Percentiles rank a stretch among this genome's conserved stretches.
Evolutionary conservation across 2,888 invertebrate species (phyloP).

Genomic region (Trissolcus brochymenae): DNA sequence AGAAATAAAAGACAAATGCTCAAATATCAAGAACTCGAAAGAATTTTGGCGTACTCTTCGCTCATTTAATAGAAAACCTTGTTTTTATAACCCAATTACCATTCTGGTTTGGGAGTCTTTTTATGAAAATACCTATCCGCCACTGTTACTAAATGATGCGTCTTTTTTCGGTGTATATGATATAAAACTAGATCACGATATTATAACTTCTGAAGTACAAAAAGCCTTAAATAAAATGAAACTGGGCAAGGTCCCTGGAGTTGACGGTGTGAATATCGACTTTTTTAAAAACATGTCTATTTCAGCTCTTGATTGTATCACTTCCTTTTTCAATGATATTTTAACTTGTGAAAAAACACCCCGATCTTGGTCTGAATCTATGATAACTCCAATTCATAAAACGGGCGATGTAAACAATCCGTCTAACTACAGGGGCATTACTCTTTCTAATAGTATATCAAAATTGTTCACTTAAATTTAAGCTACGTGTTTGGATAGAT

Average conservation of each 20-base stretch:
- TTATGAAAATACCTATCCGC: background rate
- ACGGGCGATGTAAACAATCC: background rate
- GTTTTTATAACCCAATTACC: background rate
- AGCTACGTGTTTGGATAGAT: background rate
- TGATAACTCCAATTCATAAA: conserved; percentile 1
- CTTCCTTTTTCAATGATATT: conserved; percentile 1
- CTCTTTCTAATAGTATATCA: background rate
- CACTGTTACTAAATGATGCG: background rate
- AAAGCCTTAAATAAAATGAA: background rate
- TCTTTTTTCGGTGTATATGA: background rate
- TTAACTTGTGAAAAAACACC: conserved; percentile 3
- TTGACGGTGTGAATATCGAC: background rate
- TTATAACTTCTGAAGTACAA: background rate
- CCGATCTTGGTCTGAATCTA: background rate
- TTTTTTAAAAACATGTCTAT: conserved; percentile 2
- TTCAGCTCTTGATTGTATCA: background rate
- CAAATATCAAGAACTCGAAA: too few species aligned
- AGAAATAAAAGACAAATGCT: too few species aligned
- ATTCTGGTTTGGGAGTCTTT: background rate
- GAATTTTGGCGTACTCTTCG: background rate
- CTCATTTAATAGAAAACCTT: background rate
- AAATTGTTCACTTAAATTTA: conserved; percentile 5
- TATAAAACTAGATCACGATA: background rate
- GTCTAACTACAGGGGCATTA: conserved; percentile 6
- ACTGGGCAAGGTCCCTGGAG: conserved; percentile 1